These are phyloP conservation scores for Eidolon dupreanum DNA, from an alignment of 2,797 vertebrate species.

Conservation along the genomic window DNA sequence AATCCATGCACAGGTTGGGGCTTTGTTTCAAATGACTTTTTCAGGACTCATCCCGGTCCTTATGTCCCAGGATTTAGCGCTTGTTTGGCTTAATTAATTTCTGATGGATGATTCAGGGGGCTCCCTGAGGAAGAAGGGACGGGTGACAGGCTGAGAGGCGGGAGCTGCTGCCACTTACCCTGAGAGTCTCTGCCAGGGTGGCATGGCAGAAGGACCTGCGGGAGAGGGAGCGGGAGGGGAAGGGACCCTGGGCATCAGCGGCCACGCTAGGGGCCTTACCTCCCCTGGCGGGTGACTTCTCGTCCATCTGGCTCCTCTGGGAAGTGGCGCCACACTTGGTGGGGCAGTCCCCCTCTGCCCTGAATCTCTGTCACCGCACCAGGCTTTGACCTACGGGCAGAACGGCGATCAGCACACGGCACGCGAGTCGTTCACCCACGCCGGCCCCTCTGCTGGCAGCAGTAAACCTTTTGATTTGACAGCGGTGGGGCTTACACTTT, in stretches of 20 bases:
- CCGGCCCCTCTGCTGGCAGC: not conserved
- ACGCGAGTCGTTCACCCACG: not conserved
- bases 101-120: not conserved
- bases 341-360: not conserved
- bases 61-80: not conserved
- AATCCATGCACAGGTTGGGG: not conserved
- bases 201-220: too few relatives aligned
- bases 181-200: not conserved
- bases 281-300: slow-evolving; percentile 55
- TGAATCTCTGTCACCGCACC: not conserved
- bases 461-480: not conserved
- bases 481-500: too few relatives aligned
- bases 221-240: too few relatives aligned
- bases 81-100: not conserved
- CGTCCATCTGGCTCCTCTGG: slow-evolving; percentile 63
- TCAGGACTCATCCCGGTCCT: not conserved
- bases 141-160: not conserved
- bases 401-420: not conserved
- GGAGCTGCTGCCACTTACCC: not conserved
- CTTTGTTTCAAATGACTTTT: not conserved
- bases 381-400: slow-evolving; percentile 47
- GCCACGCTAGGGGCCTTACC: slow-evolving; percentile 31
- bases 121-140: not conserved
- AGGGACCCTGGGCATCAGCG: too few relatives aligned
- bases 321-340: not conserved